Conservation (phyloP, 1,140 invertebrate species). For the Aplysia californica region DNA sequence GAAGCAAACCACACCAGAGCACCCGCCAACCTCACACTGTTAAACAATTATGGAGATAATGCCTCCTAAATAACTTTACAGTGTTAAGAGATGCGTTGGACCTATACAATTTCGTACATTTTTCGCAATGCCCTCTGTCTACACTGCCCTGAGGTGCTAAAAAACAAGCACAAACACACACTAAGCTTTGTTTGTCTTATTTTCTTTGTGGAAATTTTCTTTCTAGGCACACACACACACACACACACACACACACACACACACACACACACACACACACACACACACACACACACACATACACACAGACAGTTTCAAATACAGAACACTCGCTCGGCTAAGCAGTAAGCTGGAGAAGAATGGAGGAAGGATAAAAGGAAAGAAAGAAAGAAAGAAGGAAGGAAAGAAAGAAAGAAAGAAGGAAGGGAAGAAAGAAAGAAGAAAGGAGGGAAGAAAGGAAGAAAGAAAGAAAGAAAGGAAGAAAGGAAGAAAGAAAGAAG, state of each 20-base stretch:
- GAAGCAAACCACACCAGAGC: no score
- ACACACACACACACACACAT: not conserved
- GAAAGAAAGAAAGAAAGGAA: constrained; percentile 1
- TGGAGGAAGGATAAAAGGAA: not conserved
- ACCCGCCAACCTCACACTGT: no score
- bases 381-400: not conserved
- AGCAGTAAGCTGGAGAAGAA: not conserved
- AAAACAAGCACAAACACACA: not conserved
- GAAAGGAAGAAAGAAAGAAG: not conserved
- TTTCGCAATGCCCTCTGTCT: no score
- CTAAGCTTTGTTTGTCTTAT: no score
- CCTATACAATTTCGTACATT: no score
- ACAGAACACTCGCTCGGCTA: not conserved
- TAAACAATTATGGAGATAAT: no score
- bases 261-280: not conserved
- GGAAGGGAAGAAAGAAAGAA: not conserved
- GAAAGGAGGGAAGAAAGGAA: not conserved
- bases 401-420: not conserved
- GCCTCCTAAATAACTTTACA: no score
- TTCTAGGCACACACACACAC: not conserved
- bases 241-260: not conserved
- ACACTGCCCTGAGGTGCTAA: not conserved
- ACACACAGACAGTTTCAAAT: not conserved
- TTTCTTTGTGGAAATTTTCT: not conserved
- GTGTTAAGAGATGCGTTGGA: no score